Evolutionary conservation across 1,140 invertebrate genomes (phyloP).

Genomic region (Hydropsyche tenuis): DNA sequence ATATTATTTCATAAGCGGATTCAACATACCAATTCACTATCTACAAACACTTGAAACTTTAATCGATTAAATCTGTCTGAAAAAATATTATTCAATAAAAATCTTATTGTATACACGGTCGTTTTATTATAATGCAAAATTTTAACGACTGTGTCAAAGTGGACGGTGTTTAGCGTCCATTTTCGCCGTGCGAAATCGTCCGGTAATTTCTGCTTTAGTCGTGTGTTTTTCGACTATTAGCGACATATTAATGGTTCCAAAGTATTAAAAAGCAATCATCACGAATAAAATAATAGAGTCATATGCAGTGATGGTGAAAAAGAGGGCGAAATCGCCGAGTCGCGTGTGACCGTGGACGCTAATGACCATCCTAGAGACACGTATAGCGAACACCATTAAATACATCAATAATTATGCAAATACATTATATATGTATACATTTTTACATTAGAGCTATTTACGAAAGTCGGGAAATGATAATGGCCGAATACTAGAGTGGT

Average conservation of each 20-base stretch:
- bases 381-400: neutral
- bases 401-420: conserved; percentile 14
- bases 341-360: conserved; percentile 21
- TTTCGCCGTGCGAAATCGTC: neutral
- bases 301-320: conserved; percentile 12
- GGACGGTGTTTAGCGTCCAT: neutral
- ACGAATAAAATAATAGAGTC: conserved; percentile 29
- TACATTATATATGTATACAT: no score
- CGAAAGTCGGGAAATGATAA: no score
- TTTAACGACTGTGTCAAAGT: no score
- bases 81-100: no score
- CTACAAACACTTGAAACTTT: no score
- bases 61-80: no score
- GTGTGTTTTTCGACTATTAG: conserved; percentile 27
- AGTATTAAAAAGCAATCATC: conserved; percentile 33
- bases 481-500: no score
- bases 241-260: conserved; percentile 19
- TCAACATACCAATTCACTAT: no score
- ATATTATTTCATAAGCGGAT: no score
- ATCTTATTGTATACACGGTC: no score
- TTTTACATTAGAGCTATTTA: no score
- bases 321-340: conserved; percentile 20
- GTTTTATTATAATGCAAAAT: no score
- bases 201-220: conserved; percentile 6
- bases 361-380: conserved; percentile 12